These are phyloP conservation scores for Loriculus beryllinus DNA, from an alignment of 2,797 vertebrate species.

Conservation along the genomic window DNA sequence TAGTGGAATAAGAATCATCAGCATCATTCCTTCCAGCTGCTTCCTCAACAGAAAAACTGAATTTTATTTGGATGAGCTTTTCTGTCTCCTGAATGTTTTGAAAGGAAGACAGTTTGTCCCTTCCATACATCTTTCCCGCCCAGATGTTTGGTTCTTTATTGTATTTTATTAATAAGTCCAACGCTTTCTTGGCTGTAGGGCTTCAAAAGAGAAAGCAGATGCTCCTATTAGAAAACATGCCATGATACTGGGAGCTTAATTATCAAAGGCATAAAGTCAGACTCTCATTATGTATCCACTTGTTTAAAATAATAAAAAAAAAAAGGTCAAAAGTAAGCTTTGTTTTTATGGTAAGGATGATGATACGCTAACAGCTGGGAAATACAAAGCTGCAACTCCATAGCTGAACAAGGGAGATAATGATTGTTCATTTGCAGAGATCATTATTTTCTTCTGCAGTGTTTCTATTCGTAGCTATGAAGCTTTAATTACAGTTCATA, in stretches of 20 bases:
- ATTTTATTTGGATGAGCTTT: constrained; percentile 20
- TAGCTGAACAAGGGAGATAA: background rate
- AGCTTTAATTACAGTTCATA: background rate
- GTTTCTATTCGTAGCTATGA: constrained; percentile 7
- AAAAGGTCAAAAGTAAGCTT: background rate
- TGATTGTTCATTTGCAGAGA: background rate
- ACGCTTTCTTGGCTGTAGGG: background rate
- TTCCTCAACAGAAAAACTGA: background rate
- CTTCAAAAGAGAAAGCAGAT: constrained; percentile 21
- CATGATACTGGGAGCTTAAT: background rate
- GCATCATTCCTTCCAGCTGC: constrained; percentile 21
- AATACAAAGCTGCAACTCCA: background rate
- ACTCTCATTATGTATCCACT: background rate
- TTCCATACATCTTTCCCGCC: background rate
- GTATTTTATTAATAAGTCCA: constrained; percentile 40
- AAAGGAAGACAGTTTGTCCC: background rate
- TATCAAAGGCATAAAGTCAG: constrained; percentile 24
- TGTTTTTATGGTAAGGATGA: background rate
- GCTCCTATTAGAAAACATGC: constrained; percentile 3
- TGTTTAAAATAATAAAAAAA: background rate
- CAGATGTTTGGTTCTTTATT: constrained; percentile 14
- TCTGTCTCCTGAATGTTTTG: background rate
- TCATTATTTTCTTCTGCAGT: constrained; percentile 17
- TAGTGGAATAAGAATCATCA: background rate
- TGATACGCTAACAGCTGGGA: background rate